These are phyloP conservation scores for Pseudomyrmex gracilis DNA, from an alignment of 1,140 invertebrate genomes.

Conservation along the genomic window DNA sequence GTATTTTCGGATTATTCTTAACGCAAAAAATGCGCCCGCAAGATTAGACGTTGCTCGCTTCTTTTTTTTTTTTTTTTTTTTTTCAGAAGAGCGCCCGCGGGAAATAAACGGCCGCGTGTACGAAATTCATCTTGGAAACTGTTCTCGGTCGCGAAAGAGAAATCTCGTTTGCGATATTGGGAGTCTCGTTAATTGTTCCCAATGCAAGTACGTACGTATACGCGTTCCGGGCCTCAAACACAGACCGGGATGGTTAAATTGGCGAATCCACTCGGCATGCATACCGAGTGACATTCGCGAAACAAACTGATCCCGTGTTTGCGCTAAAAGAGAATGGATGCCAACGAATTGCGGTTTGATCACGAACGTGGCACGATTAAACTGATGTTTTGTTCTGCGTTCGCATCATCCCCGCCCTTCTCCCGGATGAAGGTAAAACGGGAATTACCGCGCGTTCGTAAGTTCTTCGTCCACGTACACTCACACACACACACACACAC, in stretches of 20 bases:
- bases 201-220: not conserved
- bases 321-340: conserved; percentile 23
- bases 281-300: conserved; percentile 33
- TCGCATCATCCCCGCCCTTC: too few species aligned
- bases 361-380: conserved; percentile 41
- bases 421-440: not conserved
- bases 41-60: not conserved
- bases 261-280: conserved; percentile 14
- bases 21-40: not conserved
- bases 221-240: conserved; percentile 5
- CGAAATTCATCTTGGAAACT: not conserved
- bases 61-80: too few species aligned
- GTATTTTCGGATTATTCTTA: conserved; percentile 37
- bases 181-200: not conserved
- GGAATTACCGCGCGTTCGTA: conserved; percentile 19
- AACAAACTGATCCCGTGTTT: conserved; percentile 43
- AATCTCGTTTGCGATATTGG: conserved; percentile 17
- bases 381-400: conserved; percentile 31
- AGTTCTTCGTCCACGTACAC: conserved; percentile 14
- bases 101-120: not conserved
- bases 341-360: conserved; percentile 42
- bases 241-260: conserved; percentile 4
- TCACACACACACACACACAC: not conserved
- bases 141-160: not conserved
- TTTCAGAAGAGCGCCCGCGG: too few species aligned